Evolutionary conservation across 2,113 vertebrate species (phyloP), one percentile per base, ranked within the genome.

Genomic region (Acrocephalus kingi): DNA sequence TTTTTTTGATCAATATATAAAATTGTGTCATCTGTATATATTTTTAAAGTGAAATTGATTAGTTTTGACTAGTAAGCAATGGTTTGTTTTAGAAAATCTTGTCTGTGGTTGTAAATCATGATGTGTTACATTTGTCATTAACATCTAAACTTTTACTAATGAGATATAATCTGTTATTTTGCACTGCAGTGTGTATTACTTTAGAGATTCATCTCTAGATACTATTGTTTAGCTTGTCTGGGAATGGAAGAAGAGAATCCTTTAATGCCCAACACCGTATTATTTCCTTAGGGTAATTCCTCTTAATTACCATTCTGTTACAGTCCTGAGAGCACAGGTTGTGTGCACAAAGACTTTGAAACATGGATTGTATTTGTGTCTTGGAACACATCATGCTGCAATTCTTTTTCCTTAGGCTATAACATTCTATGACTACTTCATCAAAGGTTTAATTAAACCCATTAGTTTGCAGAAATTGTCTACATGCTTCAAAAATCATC

Each of bases 361-460:
- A 90, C 55, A 19, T 69, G 84, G 78, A 21, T 93, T 91, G 51
- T 87, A 71, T 80, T 96, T 87, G 67, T 77, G 67, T 87, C 87
- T 94, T 85, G 82, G 84, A 96, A 91, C n/a, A 52, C 77, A 86
- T 86, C 43, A 59, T 84, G 58, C 74, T 23, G 67, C 94, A 96
- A 27, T 96, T 86, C 90, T 86, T 76, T 90, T 80, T 93, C 93
- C 89, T 85, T 85, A 79, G 91, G 93, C 94, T 90, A n/a, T 74
- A 74, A 59, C 46, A 71, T 93, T 93, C 72, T 83, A 85, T 91
- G 93, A 90, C 68, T 80, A 15, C 78, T 96, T 96, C 79, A 91
- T 95, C 71, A 80, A 63, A 96, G 21, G 54, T 95, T 94, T 91
- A 90, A 95, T 95, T 90, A 96, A 96, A 90, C 51, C 48, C 75